Percentiles rank a stretch among this genome's conserved stretches.
Conservation (phyloP, 2,113 vertebrate species). For the Dolichallabes microphthalmus region DNA sequence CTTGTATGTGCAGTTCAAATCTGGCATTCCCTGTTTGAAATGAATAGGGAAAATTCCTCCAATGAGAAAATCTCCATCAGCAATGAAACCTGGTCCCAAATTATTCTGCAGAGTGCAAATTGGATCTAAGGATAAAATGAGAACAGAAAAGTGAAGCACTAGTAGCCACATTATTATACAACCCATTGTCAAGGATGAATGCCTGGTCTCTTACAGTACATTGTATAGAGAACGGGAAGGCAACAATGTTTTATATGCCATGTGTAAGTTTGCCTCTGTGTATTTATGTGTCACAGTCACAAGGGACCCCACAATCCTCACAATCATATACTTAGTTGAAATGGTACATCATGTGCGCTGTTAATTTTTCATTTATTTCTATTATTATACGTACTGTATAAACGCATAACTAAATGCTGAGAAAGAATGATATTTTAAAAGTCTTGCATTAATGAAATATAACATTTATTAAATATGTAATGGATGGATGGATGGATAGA, state of each 20-base stretch:
- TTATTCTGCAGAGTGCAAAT: constrained; percentile 41
- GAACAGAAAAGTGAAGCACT: not conserved
- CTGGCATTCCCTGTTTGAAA: constrained; percentile 53
- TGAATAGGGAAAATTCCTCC: constrained; percentile 59
- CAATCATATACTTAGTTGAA: not conserved
- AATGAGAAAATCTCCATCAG: constrained; percentile 53
- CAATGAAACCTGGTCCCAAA: constrained; percentile 53
- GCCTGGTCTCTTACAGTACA: not conserved
- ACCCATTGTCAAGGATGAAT: constrained; percentile 41
- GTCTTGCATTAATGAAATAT: not conserved
- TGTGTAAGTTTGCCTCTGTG: constrained; percentile 47
- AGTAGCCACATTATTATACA: constrained; percentile 26
- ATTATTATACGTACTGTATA: no score
- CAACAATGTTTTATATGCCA: constrained; percentile 49
- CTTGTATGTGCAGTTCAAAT: constrained; percentile 49
- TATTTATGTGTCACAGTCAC: constrained; percentile 8
- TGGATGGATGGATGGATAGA: no score
- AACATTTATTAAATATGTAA: no score
- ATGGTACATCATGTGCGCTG: no score
- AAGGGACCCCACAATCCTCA: constrained; percentile 7
- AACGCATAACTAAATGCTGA: no score
- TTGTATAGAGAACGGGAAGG: constrained; percentile 1
- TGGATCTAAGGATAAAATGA: not conserved
- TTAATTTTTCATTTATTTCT: no score
- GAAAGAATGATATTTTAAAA: no score